Evolutionary conservation across 2,113 vertebrate species (phyloP).

Genomic region (Paramisgurnus dabryanus): DNA sequence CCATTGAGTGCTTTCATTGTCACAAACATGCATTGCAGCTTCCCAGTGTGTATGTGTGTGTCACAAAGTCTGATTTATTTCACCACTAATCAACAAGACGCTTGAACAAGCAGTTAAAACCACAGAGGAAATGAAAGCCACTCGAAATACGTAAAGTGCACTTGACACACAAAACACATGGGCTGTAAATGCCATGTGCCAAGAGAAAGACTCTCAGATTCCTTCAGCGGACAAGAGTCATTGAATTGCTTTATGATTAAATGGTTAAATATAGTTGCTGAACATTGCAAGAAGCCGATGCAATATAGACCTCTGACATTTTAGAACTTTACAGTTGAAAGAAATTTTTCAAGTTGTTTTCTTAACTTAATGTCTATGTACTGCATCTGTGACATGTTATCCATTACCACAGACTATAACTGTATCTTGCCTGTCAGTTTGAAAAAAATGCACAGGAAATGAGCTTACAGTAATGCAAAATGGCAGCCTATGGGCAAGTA

Average conservation of each 20-base stretch:
- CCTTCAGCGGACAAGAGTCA: constrained; percentile 2
- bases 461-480: no score
- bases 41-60: constrained; percentile 54
- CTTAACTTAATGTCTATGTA: background rate
- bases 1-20: constrained; percentile 45
- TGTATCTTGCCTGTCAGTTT: no score
- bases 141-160: constrained; percentile 68
- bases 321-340: background rate
- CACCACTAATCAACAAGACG: constrained; percentile 31
- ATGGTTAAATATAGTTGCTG: background rate
- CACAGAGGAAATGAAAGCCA: constrained; percentile 67
- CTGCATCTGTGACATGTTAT: background rate
- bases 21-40: constrained; percentile 70
- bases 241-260: background rate
- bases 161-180: constrained; percentile 41
- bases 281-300: background rate
- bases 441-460: background rate
- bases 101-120: constrained; percentile 73
- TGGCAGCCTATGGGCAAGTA: no score
- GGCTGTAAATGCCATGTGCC: constrained; percentile 14
- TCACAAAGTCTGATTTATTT: constrained; percentile 73
- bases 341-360: background rate
- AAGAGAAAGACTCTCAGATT: background rate
- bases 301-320: background rate
- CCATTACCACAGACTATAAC: background rate